Percentiles rank a stretch among this genome's conserved stretches.
These are phyloP conservation scores for Myoxocephalus aenaeus DNA, from an alignment of 2,797 vertebrate genomes.

Conservation along the genomic window DNA sequence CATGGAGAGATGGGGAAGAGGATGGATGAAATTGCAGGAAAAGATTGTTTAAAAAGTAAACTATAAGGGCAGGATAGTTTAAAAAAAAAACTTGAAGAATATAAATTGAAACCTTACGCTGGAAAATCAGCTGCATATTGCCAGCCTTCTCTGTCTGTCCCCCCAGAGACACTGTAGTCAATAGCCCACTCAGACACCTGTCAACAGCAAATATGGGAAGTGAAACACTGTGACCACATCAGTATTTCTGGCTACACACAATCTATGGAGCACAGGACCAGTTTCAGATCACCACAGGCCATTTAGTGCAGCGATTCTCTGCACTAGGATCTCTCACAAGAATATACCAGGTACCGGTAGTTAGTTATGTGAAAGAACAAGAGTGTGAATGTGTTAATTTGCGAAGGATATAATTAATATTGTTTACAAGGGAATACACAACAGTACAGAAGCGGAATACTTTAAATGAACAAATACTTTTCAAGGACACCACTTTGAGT, in stretches of 20 bases:
- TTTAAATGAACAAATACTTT: not conserved
- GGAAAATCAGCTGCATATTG: slow-evolving; percentile 98
- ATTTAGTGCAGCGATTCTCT: not conserved
- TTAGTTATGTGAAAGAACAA: not conserved
- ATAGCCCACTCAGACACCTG: slow-evolving; percentile 94
- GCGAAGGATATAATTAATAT: too few relatives aligned
- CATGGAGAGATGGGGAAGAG: slow-evolving; percentile 31
- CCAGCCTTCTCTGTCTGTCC: slow-evolving; percentile 96
- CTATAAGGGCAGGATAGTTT: not conserved
- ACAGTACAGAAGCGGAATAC: too few relatives aligned
- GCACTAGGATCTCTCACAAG: not conserved
- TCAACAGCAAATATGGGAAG: slow-evolving; percentile 24
- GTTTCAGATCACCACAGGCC: slow-evolving; percentile 18
- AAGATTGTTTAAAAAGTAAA: not conserved
- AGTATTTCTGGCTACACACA: slow-evolving; percentile 1
- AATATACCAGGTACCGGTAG: not conserved
- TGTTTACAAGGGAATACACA: too few relatives aligned
- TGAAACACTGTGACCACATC: slow-evolving; percentile 10
- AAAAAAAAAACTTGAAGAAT: not conserved
- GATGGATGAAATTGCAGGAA: slow-evolving; percentile 28
- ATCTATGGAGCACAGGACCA: not conserved
- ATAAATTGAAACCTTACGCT: slow-evolving; percentile 83
- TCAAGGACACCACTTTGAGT: too few relatives aligned
- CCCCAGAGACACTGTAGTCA: slow-evolving; percentile 89
- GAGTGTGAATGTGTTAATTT: too few relatives aligned